Percentiles rank a stretch among this genome's conserved stretches.
These are phyloP conservation scores for Diplodus sargus DNA, from an alignment of 2,797 vertebrate species.

Conservation along the genomic window DNA sequence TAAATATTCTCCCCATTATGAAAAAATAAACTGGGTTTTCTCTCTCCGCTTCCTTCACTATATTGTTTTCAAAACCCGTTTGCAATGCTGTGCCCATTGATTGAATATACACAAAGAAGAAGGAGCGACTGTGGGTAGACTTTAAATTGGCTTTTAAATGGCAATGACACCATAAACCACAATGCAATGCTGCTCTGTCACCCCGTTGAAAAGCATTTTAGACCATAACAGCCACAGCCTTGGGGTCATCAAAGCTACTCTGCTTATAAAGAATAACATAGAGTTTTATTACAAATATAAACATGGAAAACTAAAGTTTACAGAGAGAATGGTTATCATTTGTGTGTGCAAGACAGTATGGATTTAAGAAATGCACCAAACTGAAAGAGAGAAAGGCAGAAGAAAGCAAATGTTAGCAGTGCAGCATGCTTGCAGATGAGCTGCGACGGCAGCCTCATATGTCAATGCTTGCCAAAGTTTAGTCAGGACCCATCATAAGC, in stretches of 20 bases:
- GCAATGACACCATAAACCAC: conserved; percentile 48
- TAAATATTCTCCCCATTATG: not conserved
- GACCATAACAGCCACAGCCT: conserved; percentile 41
- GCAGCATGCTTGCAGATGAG: conserved; percentile 41
- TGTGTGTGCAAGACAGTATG: not conserved
- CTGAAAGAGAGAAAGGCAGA: not conserved
- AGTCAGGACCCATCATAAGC: conserved; percentile 59
- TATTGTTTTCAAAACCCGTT: not conserved
- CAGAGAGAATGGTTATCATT: not conserved
- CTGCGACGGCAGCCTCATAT: conserved; percentile 35
- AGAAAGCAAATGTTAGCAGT: not conserved
- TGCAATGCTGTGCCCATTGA: conserved; percentile 21
- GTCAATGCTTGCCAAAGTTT: conserved; percentile 54
- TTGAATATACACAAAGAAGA: conserved; percentile 41
- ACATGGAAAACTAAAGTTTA: conserved; percentile 28
- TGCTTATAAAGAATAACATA: conserved; percentile 30
- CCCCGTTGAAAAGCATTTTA: conserved; percentile 46
- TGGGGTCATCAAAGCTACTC: conserved; percentile 30
- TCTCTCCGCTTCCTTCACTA: not conserved
- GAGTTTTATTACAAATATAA: conserved; percentile 30
- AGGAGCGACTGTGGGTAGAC: conserved; percentile 35
- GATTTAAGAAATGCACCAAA: not conserved
- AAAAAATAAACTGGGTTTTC: not conserved
- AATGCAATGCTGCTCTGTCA: conserved; percentile 38
- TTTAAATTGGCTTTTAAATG: conserved; percentile 59